These are phyloP conservation scores for Callimorpha dominula DNA, from an alignment of 2,888 invertebrate genomes.

Conservation along the genomic window DNA sequence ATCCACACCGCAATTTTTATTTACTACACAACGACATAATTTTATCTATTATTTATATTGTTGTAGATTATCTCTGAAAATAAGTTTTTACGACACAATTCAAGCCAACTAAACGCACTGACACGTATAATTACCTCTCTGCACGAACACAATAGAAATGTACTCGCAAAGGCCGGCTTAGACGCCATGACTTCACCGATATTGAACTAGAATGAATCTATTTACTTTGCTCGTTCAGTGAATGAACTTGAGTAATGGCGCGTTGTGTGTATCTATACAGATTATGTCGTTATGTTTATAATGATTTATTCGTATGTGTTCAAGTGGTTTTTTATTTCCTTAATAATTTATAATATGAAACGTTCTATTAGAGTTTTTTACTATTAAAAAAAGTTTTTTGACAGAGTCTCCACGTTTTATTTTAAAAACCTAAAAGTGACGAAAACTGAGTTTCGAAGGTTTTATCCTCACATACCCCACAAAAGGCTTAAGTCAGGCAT, in stretches of 20 bases:
- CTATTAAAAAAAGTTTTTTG: not conserved
- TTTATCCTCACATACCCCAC: not conserved
- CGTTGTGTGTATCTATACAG: not conserved
- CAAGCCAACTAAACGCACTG: slow-evolving; percentile 41
- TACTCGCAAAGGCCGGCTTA: slow-evolving; percentile 35
- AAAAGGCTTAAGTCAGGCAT: not conserved
- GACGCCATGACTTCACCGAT: slow-evolving; percentile 37
- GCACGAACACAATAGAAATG: slow-evolving; percentile 40
- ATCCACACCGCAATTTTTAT: not conserved
- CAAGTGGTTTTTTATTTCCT: too few species aligned
- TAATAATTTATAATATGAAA: too few species aligned
- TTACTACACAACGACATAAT: not conserved
- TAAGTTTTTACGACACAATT: slow-evolving; percentile 35
- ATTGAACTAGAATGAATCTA: slow-evolving; percentile 41
- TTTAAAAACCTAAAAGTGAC: not conserved
- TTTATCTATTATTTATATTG: not conserved
- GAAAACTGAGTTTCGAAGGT: not conserved
- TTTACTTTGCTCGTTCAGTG: slow-evolving; percentile 10
- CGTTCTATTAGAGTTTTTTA: not conserved
- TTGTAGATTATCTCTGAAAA: slow-evolving; percentile 13
- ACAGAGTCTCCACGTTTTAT: too few species aligned
- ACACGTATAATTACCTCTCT: slow-evolving; percentile 49
- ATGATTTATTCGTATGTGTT: not conserved
- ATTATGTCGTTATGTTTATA: not conserved
- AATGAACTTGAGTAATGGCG: not conserved